Evolutionary conservation across 2,888 invertebrate genomes (phyloP).

Genomic region (Empis livida): DNA sequence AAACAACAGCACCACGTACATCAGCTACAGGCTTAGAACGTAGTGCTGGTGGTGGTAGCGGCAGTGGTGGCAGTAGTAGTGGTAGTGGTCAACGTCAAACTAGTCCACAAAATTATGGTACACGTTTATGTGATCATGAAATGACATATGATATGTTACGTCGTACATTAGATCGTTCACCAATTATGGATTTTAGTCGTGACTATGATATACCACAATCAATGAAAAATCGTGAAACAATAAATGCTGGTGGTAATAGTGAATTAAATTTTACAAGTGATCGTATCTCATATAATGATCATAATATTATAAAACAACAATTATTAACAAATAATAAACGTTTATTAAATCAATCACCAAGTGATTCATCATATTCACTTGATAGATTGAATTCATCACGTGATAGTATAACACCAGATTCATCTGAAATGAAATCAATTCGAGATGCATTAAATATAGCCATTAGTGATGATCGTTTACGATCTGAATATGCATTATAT

Average conservation of each 20-base stretch:
- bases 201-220: conserved; percentile 27
- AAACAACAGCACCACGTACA: conserved; percentile 15
- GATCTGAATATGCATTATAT: conserved; percentile 18
- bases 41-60: conserved; percentile 6
- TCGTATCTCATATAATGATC: conserved; percentile 26
- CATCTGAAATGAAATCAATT: conserved; percentile 15
- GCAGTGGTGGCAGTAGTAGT: conserved; percentile 10
- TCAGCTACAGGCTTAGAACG: conserved; percentile 21
- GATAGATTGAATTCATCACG: conserved; percentile 18
- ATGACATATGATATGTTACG: conserved; percentile 33
- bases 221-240: conserved; percentile 28
- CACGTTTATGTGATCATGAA: conserved; percentile 33
- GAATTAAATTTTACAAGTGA: conserved; percentile 32
- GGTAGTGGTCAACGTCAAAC: conserved; percentile 20
- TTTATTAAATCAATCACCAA: conserved; percentile 18
- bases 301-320: neutral
- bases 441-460: conserved; percentile 8
- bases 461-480: conserved; percentile 13
- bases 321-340: neutral
- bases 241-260: conserved; percentile 30
- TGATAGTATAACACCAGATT: conserved; percentile 19
- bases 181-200: conserved; percentile 30
- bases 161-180: conserved; percentile 28
- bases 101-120: conserved; percentile 34
- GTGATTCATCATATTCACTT: conserved; percentile 23